Evolutionary conservation across 1,140 invertebrate species (phyloP), one percentile per base, ranked within the genome.

Genomic region (Paralvinella palmiformis): DNA sequence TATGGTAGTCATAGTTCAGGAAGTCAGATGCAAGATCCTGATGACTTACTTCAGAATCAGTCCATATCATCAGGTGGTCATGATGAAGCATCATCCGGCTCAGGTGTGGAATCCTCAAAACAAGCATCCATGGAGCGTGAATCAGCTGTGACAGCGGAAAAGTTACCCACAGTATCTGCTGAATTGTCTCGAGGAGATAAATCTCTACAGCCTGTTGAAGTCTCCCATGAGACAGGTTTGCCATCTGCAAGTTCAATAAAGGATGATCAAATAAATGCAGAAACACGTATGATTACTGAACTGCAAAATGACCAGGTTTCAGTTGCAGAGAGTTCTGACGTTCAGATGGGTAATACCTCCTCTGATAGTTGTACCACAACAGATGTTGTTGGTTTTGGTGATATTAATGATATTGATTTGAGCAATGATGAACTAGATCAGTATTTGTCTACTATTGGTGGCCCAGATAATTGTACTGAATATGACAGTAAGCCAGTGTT

Each of bases 361-460:
- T 27, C 13, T 48, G 22, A 33, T 32, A 5, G 4, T 13, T n/a
- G 17, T 35, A 27, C 1, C 57, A 17, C n/a, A 35, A 3, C 33
- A 15, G 60, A 33, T 35, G 67, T 63, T 58, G 66, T 70, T 29
- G 70, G 68, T 0, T 71, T 70, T 69, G 65, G 53, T 32, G 31
- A 60, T 20, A 65, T 48, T 1, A 31, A 17, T 65, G 62, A 69
- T 44, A 44, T 44, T 55, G 56, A 32, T 48, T 20, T 62, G 1
- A 64, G 72, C 64, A 65, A 68, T 35, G 63, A 67, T 33, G 68
- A 71, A 35, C 32, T 72, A 17, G 65, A 74, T 64, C 53, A 66
- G 33, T 73, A 72, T 65, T 59, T 74, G 17, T 45, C 48, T 48
- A 64, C 71, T 57, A 27, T 52, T 17, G 36, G 45, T 37, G 10